phyloP scores from a whole-genome alignment of 1,140 invertebrate genomes.

The Drosophila willistoni region DNA sequence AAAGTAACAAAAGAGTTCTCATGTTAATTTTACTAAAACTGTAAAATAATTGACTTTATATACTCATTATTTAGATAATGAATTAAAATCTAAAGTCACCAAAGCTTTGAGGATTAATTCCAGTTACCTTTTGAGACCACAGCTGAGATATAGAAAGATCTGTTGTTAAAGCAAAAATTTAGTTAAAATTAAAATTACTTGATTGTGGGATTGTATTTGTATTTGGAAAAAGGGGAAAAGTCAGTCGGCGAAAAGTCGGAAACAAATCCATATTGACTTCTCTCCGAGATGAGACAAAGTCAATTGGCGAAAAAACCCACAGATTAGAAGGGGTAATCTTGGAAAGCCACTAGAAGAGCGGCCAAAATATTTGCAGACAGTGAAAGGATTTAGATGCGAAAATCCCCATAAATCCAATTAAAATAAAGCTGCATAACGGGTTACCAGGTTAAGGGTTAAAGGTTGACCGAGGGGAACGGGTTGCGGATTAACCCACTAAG shows the following conservation, averaged over 20 bases:
- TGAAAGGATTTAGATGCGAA: conserved; percentile 79
- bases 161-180: too few relatives aligned
- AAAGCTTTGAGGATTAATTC: too few relatives aligned
- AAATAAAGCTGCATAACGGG: conserved; percentile 80
- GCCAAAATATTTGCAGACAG: conserved; percentile 82
- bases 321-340: conserved; percentile 62
- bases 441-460: conserved; percentile 28
- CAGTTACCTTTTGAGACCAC: too few relatives aligned
- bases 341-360: conserved; percentile 47
- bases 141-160: too few relatives aligned
- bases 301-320: conserved; percentile 75
- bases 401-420: conserved; percentile 81
- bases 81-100: too few relatives aligned
- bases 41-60: too few relatives aligned
- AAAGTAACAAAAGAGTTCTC: too few relatives aligned
- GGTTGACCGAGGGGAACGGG: neutral
- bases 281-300: conserved; percentile 39
- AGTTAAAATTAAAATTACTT: too few relatives aligned
- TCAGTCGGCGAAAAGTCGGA: neutral
- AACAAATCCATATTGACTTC: conserved; percentile 1
- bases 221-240: neutral
- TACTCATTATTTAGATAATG: too few relatives aligned
- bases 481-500: neutral
- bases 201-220: too few relatives aligned
- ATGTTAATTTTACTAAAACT: too few relatives aligned